Evolutionary conservation across 2,888 invertebrate genomes (phyloP).

Genomic region (Melanargia galathea): DNA sequence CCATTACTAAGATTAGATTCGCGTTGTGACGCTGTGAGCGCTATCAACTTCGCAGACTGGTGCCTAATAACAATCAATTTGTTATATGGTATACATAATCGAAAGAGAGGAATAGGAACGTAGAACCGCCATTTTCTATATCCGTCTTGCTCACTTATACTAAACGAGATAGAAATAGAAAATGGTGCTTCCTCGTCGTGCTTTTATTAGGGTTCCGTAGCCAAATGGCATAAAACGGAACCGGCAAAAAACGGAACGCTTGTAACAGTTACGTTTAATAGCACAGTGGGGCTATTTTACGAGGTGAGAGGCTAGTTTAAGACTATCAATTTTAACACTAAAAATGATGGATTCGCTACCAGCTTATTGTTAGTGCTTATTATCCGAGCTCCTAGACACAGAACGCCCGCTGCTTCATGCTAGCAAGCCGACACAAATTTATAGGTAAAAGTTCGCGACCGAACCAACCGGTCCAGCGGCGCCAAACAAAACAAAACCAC

Average conservation of each 20-base stretch:
- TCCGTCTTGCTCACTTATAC: no score
- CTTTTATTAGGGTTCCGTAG: no score
- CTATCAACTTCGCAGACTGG: no score
- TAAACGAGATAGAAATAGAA: no score
- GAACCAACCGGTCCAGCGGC: slow-evolving; percentile 68
- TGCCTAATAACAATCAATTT: no score
- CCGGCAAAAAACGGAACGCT: no score
- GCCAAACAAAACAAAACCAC: slow-evolving; percentile 51
- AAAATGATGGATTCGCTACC: slow-evolving; percentile 40
- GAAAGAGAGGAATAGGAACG: no score
- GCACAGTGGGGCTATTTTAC: background rate
- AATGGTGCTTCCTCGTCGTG: no score
- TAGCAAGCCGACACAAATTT: slow-evolving; percentile 79
- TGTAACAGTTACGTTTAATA: slow-evolving; percentile 2
- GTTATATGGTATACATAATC: no score
- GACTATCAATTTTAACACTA: slow-evolving; percentile 11
- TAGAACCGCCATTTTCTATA: no score
- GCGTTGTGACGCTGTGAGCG: no score
- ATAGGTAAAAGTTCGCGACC: slow-evolving; percentile 83
- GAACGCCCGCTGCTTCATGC: slow-evolving; percentile 63
- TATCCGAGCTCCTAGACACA: slow-evolving; percentile 68
- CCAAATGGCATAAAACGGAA: no score
- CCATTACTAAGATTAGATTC: background rate
- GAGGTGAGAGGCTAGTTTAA: background rate
- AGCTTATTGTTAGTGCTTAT: slow-evolving; percentile 44